Evolutionary conservation across 2,113 vertebrate genomes (phyloP), one percentile per base, ranked within the genome.

Genomic region (Eleginops maclovinus): DNA sequence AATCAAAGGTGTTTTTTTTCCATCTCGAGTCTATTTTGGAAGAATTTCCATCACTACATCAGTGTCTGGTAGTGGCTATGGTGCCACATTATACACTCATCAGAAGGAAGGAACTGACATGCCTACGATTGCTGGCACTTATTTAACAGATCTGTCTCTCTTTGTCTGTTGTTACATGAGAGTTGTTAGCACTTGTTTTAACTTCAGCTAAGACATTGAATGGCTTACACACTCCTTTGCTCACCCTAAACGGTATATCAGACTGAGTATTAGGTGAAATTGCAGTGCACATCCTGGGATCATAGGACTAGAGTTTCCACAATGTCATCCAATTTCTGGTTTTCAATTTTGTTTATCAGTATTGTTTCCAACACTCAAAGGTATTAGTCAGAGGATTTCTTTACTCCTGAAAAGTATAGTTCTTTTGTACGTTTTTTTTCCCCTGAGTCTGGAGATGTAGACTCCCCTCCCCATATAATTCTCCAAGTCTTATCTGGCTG

Each of bases 1-100:
- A 47, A 71, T 60, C 40, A 21, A 36, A 36, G 6, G 7, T 36
- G 31, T 19, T 74, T 64, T 72, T 76, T 44, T 65, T 54, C 16
- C 46, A 50, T 66, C 22, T 51, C 43, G 21, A 43, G 2, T 51
- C 17, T 17, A 54, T 56, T 43, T 9, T 31, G 53, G 24, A 31
- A 14, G n/a, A 50, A 44, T 78, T 62, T 21, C 58, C 51, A 70
- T 55, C 47, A 75, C 22, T 44, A 28, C 43, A 64, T 79, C 76
- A 47, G 13, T 53, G 50, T 24, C 50, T 70, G 24, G 58, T n/a
- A 54, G 43, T 47, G 46, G 41, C 53, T 41, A 49, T 47, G 4
- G 43, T 26, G 40, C 28, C 2, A 41, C 28, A n/a, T 24, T 40
- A 68, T 56, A 49, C 43, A 49, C 21, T n/a, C 9, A 2, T 12